These are phyloP conservation scores for Leptatherina wallacei DNA, from an alignment of 2,797 vertebrate genomes.

Conservation along the genomic window DNA sequence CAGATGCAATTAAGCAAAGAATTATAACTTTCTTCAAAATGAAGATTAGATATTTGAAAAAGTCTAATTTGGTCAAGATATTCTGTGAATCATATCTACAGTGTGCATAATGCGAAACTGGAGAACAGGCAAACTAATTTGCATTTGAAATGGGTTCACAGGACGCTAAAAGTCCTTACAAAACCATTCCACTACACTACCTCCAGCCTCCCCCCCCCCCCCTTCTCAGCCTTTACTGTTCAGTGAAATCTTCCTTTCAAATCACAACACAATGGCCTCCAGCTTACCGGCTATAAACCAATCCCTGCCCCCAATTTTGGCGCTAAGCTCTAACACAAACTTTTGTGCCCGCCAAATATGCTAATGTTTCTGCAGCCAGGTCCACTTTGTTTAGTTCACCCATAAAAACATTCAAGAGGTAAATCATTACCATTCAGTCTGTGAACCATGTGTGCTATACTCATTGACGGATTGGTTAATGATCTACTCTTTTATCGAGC, in stretches of 20 bases:
- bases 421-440: conserved; percentile 64
- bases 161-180: conserved; percentile 66
- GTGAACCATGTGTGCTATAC: conserved; percentile 30
- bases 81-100: not conserved
- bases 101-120: conserved; percentile 15
- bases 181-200: conserved; percentile 38
- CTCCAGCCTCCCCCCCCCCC: conserved; percentile 4
- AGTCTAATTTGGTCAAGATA: conserved; percentile 3
- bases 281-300: conserved; percentile 62
- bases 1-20: not conserved
- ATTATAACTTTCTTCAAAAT: not conserved
- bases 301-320: conserved; percentile 76
- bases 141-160: conserved; percentile 72
- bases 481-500: conserved; percentile 50
- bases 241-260: conserved; percentile 74
- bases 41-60: not conserved
- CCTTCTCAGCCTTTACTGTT: conserved; percentile 58
- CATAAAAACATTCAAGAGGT: conserved; percentile 33
- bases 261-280: conserved; percentile 66
- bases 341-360: conserved; percentile 88
- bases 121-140: conserved; percentile 66
- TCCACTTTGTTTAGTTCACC: conserved; percentile 27
- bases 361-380: conserved; percentile 81
- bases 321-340: conserved; percentile 87
- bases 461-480: conserved; percentile 63